phyloP scores from a whole-genome alignment of 2,797 vertebrate genomes.

The Bradypodion ventrale region DNA sequence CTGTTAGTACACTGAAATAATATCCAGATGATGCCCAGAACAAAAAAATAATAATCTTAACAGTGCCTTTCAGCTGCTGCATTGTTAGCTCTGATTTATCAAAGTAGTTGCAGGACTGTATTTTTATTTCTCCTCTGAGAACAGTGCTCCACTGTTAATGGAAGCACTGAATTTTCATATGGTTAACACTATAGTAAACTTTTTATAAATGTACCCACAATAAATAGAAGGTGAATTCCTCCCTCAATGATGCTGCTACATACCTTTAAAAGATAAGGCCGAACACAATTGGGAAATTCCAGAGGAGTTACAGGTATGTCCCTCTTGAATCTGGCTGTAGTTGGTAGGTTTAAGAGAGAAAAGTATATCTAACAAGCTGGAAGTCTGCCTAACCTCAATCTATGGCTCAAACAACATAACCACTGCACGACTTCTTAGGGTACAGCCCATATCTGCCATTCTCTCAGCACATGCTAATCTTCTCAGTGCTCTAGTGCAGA shows the following conservation, averaged over 20 bases:
- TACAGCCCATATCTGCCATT: background rate
- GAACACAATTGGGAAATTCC: slow-evolving; percentile 53
- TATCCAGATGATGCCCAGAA: background rate
- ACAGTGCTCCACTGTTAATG: slow-evolving; percentile 54
- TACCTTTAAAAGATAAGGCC: slow-evolving; percentile 66
- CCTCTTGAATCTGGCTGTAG: background rate
- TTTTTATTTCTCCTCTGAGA: slow-evolving; percentile 66
- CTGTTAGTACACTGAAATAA: slow-evolving; percentile 21
- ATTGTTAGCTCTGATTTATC: slow-evolving; percentile 68
- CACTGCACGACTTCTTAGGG: background rate
- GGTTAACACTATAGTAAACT: slow-evolving; percentile 64
- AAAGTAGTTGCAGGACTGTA: slow-evolving; percentile 61
- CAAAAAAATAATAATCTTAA: slow-evolving; percentile 53
- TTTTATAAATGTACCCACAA: slow-evolving; percentile 49
- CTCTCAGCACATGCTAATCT: background rate
- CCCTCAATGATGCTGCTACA: slow-evolving; percentile 57
- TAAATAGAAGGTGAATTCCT: slow-evolving; percentile 56
- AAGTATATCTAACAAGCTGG: background rate
- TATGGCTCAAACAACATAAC: background rate
- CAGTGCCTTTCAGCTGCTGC: slow-evolving; percentile 48
- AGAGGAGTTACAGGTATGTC: background rate
- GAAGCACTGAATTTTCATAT: slow-evolving; percentile 63
- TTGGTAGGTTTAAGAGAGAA: background rate
- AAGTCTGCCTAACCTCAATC: background rate
- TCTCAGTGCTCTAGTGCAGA: background rate